Percentiles rank a stretch among this genome's conserved stretches.
Evolutionary conservation across 2,113 vertebrate genomes (phyloP).

Genomic region (Tautogolabrus adspersus): DNA sequence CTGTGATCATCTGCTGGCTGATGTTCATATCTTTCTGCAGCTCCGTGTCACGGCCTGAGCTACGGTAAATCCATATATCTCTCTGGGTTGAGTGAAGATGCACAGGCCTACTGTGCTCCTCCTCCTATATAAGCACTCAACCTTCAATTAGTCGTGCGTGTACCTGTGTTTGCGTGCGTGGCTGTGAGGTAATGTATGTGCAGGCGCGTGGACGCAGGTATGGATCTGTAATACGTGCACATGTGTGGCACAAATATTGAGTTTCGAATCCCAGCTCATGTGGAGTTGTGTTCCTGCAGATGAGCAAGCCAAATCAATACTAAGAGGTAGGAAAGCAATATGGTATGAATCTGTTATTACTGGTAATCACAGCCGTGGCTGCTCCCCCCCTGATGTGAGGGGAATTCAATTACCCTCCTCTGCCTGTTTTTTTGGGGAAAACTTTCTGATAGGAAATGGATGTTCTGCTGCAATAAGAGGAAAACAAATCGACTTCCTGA

Average conservation of each 20-base stretch:
- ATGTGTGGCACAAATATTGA: conserved; percentile 48
- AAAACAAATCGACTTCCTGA: conserved; percentile 77
- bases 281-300: conserved; percentile 65
- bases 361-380: conserved; percentile 69
- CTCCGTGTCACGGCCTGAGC: conserved; percentile 28
- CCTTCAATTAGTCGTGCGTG: conserved; percentile 26
- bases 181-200: neutral
- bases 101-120: neutral
- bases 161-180: neutral
- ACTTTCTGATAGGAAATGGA: conserved; percentile 74
- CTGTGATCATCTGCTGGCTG: conserved; percentile 48
- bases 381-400: conserved; percentile 62
- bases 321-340: conserved; percentile 69
- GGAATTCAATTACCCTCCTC: conserved; percentile 76
- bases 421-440: conserved; percentile 54
- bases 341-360: conserved; percentile 75
- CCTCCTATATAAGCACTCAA: conserved; percentile 14
- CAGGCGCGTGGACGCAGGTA: neutral
- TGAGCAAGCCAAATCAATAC: conserved; percentile 69
- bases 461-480: conserved; percentile 70
- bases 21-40: conserved; percentile 38
- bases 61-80: conserved; percentile 56
- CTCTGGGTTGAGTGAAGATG: conserved; percentile 12
- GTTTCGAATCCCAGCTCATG: conserved; percentile 48
- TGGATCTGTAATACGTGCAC: neutral